phyloP scores from a whole-genome alignment of 2,113 vertebrate genomes.

The Lycocorax pyrrhopterus region DNA sequence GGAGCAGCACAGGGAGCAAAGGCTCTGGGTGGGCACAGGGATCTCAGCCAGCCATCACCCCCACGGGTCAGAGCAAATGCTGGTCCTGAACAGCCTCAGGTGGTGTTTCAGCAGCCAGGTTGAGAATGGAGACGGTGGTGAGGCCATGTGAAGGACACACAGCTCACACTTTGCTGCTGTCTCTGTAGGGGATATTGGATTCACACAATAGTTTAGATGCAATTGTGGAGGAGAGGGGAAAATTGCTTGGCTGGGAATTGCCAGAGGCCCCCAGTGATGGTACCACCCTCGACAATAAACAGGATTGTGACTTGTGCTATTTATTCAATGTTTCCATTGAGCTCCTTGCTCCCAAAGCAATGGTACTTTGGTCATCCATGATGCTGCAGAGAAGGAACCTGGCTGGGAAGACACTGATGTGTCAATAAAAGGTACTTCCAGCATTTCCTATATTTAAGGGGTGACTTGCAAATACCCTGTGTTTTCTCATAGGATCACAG shows the following conservation, averaged over 20 bases:
- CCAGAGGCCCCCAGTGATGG: not conserved
- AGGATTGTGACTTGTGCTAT: not conserved
- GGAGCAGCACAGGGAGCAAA: not conserved
- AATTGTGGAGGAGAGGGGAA: not conserved
- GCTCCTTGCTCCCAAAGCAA: not conserved
- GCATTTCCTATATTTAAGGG: not conserved
- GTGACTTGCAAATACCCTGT: not conserved
- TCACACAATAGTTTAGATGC: not conserved
- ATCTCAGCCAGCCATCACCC: not conserved
- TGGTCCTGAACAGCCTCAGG: not conserved
- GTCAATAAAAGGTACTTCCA: not conserved
- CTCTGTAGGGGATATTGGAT: not conserved
- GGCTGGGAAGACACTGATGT: not conserved
- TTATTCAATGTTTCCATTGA: not conserved
- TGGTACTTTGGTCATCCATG: not conserved
- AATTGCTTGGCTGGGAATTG: not conserved
- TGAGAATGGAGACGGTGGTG: not conserved
- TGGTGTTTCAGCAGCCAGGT: not conserved
- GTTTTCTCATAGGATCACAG: not conserved
- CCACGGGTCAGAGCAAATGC: rapidly evolving
- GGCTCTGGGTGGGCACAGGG: not conserved
- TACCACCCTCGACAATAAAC: not conserved
- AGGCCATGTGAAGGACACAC: not conserved
- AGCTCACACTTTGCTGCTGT: not conserved
- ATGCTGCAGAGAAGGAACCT: not conserved